Evolutionary conservation across 2,113 vertebrate genomes (phyloP).

Genomic region (Gallinago media): DNA sequence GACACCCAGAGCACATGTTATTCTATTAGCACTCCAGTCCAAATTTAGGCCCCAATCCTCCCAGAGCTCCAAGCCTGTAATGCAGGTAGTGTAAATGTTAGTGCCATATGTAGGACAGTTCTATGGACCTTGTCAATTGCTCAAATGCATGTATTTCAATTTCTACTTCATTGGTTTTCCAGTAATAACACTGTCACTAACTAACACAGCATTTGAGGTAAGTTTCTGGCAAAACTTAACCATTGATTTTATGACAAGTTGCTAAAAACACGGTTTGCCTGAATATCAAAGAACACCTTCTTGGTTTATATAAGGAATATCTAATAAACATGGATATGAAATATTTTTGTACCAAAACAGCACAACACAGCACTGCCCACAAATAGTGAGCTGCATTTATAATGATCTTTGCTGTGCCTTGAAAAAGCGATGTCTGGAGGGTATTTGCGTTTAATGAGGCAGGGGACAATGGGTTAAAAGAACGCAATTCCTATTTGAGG

Average conservation of each 20-base stretch:
- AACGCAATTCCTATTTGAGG: slow-evolving; percentile 30
- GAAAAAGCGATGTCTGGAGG: slow-evolving; percentile 56
- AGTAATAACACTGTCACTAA: background rate
- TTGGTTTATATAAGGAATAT: slow-evolving; percentile 64
- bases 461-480: slow-evolving; percentile 62
- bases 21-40: background rate
- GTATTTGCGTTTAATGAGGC: slow-evolving; percentile 54
- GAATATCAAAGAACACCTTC: slow-evolving; percentile 41
- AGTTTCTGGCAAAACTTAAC: background rate
- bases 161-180: background rate
- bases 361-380: background rate
- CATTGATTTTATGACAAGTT: slow-evolving; percentile 16
- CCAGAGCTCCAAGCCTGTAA: background rate
- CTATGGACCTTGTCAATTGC: background rate
- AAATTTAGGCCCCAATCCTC: background rate
- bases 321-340: slow-evolving; percentile 58
- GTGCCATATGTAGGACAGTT: background rate
- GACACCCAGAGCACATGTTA: background rate
- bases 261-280: slow-evolving; percentile 44
- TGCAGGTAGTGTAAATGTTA: background rate
- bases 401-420: slow-evolving; percentile 59
- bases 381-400: slow-evolving; percentile 51
- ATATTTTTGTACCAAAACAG: slow-evolving; percentile 32
- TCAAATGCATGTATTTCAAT: background rate
- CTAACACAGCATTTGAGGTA: slow-evolving; percentile 1